Percentiles rank a stretch among this genome's conserved stretches.
These are phyloP conservation scores for Aphyosemion australe DNA, from an alignment of 2,113 vertebrate genomes.

Conservation along the genomic window DNA sequence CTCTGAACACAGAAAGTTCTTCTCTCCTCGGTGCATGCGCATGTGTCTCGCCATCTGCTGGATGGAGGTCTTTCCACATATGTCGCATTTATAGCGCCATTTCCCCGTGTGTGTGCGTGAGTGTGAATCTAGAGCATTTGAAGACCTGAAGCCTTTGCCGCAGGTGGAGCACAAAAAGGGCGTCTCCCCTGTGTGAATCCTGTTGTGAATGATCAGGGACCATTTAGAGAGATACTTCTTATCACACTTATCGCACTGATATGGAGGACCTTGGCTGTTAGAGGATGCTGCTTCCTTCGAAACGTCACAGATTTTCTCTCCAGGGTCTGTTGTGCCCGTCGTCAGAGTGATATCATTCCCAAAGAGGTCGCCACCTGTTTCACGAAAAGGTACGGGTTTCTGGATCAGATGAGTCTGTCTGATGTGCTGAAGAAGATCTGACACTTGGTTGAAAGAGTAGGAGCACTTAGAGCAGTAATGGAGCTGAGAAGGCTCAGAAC, in stretches of 20 bases:
- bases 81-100: constrained; percentile 25
- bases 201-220: constrained; percentile 9
- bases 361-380: not conserved
- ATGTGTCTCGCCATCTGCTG: constrained; percentile 44
- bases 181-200: constrained; percentile 34
- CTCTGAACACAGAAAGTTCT: constrained; percentile 44
- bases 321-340: not conserved
- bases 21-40: constrained; percentile 54
- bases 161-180: constrained; percentile 36
- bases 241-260: constrained; percentile 30
- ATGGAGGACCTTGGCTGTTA: constrained; percentile 2
- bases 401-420: constrained; percentile 11
- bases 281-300: not conserved
- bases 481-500: not conserved
- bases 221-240: constrained; percentile 29
- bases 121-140: not conserved
- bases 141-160: constrained; percentile 29
- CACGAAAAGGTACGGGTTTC: not conserved
- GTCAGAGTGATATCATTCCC: not conserved
- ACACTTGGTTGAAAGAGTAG: constrained; percentile 5
- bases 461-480: constrained; percentile 25
- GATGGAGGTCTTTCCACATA: constrained; percentile 47
- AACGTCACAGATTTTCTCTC: constrained; percentile 9
- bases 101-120: constrained; percentile 41
- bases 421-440: constrained; percentile 35